Percentiles rank a stretch among this genome's conserved stretches.
Conservation (phyloP, 1,140 invertebrate species). For the Drosophila nikananu region DNA sequence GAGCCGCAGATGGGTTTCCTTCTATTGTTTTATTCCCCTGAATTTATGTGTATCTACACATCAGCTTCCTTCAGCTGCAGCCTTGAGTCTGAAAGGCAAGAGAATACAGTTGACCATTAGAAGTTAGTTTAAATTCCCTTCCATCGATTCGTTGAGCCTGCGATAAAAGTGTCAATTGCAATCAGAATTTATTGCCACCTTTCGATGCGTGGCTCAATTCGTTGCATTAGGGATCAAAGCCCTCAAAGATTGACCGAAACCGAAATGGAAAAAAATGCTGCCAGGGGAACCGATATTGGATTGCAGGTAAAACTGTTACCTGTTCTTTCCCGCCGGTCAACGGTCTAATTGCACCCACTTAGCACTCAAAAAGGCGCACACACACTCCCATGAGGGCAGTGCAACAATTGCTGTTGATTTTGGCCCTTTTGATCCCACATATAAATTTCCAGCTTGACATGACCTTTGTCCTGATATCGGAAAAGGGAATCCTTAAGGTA, state of each 20-base stretch:
- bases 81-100: not conserved
- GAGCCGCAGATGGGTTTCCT: constrained; percentile 7
- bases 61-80: constrained; percentile 16
- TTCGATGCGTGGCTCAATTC: constrained; percentile 61
- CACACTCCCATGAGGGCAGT: constrained; percentile 11
- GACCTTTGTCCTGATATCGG: constrained; percentile 35
- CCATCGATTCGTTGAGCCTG: constrained; percentile 34
- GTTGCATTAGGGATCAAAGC: constrained; percentile 52
- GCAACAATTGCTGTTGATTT: constrained; percentile 76
- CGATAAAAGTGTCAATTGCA: constrained; percentile 77
- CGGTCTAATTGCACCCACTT: constrained; percentile 77
- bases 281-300: constrained; percentile 2
- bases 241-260: constrained; percentile 32
- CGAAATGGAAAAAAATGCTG: not conserved
- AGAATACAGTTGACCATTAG: constrained; percentile 39
- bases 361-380: constrained; percentile 51
- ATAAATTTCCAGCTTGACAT: constrained; percentile 73
- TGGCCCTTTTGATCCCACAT: constrained; percentile 54
- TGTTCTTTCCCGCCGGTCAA: constrained; percentile 17
- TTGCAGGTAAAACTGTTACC: constrained; percentile 44
- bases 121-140: constrained; percentile 34
- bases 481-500: not conserved
- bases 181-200: constrained; percentile 73
- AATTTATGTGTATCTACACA: not conserved
- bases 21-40: constrained; percentile 3